Evolutionary conservation across 1,140 invertebrate genomes (phyloP).

Genomic region (Euglossa dilemma): DNA sequence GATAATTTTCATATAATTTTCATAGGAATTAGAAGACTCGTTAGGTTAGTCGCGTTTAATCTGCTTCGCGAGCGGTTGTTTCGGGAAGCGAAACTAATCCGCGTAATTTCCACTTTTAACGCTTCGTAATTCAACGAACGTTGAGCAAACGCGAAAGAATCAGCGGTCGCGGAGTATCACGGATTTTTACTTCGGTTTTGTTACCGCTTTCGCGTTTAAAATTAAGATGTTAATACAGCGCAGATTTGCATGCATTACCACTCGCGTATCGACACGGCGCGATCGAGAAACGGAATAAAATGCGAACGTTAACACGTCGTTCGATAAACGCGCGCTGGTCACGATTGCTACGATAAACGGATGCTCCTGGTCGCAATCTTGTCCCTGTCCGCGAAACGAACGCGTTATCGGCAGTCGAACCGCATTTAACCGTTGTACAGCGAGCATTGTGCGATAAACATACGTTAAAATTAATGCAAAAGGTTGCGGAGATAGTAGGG

Average conservation of each 20-base stretch:
- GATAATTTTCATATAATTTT: too few species aligned
- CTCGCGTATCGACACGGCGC: conserved; percentile 10
- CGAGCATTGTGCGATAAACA: not conserved
- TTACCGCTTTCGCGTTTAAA: not conserved
- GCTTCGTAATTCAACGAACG: too few species aligned
- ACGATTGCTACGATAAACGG: conserved; percentile 7
- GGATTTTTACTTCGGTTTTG: too few species aligned
- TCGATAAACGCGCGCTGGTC: not conserved
- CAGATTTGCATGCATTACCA: not conserved
- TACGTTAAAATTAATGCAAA: not conserved
- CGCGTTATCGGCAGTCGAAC: conserved; percentile 10
- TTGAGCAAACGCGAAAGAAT: too few species aligned
- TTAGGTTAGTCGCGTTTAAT: too few species aligned
- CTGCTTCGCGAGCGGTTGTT: too few species aligned
- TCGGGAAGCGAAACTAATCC: too few species aligned
- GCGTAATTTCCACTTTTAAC: too few species aligned
- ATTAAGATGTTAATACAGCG: not conserved
- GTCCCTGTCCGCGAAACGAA: not conserved
- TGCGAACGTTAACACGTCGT: not conserved
- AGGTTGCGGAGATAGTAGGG: not conserved
- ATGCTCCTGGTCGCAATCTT: conserved; percentile 2
- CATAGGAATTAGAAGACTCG: too few species aligned
- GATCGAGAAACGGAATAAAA: not conserved
- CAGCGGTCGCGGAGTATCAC: too few species aligned
- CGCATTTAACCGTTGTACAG: conserved; percentile 20